Percentiles rank a stretch among this genome's conserved stretches.
Conservation (phyloP, 2,888 invertebrate species). For the Lasioglossum morio region DNA sequence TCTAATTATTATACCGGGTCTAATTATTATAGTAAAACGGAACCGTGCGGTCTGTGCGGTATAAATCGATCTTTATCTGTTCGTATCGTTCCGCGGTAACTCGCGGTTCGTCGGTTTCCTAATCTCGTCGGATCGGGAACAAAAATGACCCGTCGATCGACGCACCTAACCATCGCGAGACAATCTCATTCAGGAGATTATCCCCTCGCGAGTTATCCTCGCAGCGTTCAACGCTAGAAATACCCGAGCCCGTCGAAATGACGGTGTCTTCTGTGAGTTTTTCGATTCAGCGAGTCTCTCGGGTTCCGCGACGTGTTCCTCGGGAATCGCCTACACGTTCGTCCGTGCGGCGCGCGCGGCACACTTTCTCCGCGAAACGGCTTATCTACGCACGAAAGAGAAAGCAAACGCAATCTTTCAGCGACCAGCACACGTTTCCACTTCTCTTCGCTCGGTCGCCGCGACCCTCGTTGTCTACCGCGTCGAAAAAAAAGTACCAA, state of each 20-base stretch:
- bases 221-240: background rate
- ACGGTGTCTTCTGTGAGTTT: background rate
- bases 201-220: background rate
- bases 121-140: no score
- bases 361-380: conserved; percentile 42
- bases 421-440: background rate
- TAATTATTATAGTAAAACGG: no score
- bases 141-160: no score
- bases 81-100: no score
- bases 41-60: no score
- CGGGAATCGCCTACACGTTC: background rate
- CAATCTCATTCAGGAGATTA: background rate
- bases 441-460: background rate
- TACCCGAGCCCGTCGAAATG: no score
- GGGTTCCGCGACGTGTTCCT: background rate
- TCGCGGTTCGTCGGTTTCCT: no score
- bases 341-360: conserved; percentile 16
- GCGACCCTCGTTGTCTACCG: background rate
- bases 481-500: background rate
- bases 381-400: conserved; percentile 40
- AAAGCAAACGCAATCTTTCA: conserved; percentile 31
- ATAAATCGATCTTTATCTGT: no score
- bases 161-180: background rate
- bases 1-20: no score
- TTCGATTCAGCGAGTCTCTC: background rate